A percentile compares a stretch with the other conserved stretches of the same genome.
These are phyloP conservation scores for Sinocyclocheilus grahami DNA, from an alignment of 2,113 vertebrate species.

Conservation along the genomic window DNA sequence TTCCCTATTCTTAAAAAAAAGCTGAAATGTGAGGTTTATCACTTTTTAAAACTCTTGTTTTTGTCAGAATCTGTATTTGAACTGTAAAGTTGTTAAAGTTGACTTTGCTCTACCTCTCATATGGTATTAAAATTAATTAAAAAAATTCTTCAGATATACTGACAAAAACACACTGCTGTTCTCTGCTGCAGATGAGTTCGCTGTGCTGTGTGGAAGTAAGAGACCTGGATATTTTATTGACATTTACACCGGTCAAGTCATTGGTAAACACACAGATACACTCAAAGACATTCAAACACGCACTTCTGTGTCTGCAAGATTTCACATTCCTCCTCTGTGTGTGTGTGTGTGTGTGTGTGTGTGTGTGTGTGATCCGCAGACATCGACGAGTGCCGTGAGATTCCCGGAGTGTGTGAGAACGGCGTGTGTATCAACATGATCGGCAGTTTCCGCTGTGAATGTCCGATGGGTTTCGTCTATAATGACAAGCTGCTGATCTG, in stretches of 20 bases:
- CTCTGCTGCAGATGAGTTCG: slow-evolving; percentile 83
- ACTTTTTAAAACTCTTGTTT: too few relatives aligned
- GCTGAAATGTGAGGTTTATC: too few relatives aligned
- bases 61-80: too few relatives aligned
- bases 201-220: slow-evolving; percentile 89
- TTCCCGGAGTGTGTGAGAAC: slow-evolving; percentile 93
- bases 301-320: background rate
- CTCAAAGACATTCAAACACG: background rate
- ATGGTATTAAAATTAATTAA: too few relatives aligned
- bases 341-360: slow-evolving; percentile 14
- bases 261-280: slow-evolving; percentile 59
- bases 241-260: slow-evolving; percentile 90
- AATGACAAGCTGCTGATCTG: slow-evolving; percentile 95
- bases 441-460: slow-evolving; percentile 97
- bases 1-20: too few relatives aligned
- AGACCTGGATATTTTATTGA: slow-evolving; percentile 92
- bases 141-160: too few relatives aligned
- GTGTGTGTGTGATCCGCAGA: slow-evolving; percentile 73
- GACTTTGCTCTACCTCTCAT: too few relatives aligned
- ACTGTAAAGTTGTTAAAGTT: too few relatives aligned
- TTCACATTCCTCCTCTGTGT: background rate
- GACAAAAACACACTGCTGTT: background rate
- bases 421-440: slow-evolving; percentile 98
- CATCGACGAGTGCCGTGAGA: slow-evolving; percentile 95
- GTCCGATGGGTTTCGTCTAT: slow-evolving; percentile 95